Percentiles rank a stretch among this genome's conserved stretches.
Conservation (phyloP, 2,113 vertebrate genomes). For the Passer montanus region DNA sequence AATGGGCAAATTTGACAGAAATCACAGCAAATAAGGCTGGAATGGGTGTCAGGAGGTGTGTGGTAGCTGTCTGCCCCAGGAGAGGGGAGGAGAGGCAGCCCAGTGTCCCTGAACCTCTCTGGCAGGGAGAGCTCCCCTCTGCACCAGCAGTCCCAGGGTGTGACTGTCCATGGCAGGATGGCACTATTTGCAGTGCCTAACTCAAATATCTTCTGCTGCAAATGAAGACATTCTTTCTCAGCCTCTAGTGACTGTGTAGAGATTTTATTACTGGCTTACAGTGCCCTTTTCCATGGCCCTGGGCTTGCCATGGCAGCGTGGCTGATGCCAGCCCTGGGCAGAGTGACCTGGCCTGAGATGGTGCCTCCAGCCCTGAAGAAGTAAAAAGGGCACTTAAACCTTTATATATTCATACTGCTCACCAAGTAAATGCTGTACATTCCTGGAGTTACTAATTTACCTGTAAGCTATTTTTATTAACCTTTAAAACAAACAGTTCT, state of each 20-base stretch:
- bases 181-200: background rate
- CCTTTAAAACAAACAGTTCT: constrained; percentile 30
- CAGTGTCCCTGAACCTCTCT: rapidly evolving
- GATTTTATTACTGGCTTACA: background rate
- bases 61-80: background rate
- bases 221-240: background rate
- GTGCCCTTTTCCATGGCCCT: background rate
- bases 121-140: background rate
- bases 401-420: background rate
- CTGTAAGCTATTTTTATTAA: constrained; percentile 35
- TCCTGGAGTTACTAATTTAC: constrained; percentile 50
- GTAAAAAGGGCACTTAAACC: background rate
- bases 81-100: background rate
- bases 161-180: background rate
- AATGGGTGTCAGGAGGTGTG: background rate
- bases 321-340: background rate
- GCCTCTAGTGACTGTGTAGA: background rate
- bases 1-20: background rate
- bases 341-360: background rate
- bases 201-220: background rate
- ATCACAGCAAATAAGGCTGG: background rate
- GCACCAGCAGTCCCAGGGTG: background rate
- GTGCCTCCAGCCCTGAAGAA: background rate
- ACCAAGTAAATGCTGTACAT: background rate
- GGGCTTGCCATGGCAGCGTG: background rate